These are phyloP conservation scores for Panopea generosa DNA, from an alignment of 2,888 invertebrate species.

Conservation along the genomic window DNA sequence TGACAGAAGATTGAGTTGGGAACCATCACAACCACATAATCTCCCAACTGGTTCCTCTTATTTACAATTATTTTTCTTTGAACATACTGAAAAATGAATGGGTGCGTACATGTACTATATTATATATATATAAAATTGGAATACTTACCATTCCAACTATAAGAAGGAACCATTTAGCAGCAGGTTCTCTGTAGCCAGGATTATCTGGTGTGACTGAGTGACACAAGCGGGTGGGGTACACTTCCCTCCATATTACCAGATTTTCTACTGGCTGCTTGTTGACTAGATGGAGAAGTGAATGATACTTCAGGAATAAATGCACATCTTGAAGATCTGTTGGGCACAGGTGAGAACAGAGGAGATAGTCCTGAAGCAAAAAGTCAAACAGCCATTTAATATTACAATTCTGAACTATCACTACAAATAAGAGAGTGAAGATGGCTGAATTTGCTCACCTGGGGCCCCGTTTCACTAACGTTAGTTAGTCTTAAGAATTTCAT, in stretches of 20 bases:
- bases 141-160: constrained; percentile 82
- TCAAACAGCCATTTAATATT: background rate
- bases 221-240: constrained; percentile 78
- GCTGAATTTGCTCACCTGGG: background rate
- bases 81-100: no score
- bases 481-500: no score
- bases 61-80: no score
- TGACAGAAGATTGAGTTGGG: no score
- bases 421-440: background rate
- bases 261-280: constrained; percentile 76
- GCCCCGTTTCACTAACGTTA: no score
- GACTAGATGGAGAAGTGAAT: constrained; percentile 89
- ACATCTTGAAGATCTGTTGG: constrained; percentile 91
- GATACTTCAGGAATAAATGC: constrained; percentile 90
- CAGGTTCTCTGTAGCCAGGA: constrained; percentile 79
- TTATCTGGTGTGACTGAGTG: constrained; percentile 45
- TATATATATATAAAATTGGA: no score
- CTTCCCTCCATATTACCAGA: constrained; percentile 84
- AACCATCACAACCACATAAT: no score
- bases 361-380: constrained; percentile 87
- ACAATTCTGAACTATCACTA: background rate
- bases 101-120: no score
- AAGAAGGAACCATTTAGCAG: constrained; percentile 81
- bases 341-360: constrained; percentile 92
- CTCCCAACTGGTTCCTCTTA: no score